phyloP scores from a whole-genome alignment of 2,888 invertebrate genomes.

The Stenodema calcarata region DNA sequence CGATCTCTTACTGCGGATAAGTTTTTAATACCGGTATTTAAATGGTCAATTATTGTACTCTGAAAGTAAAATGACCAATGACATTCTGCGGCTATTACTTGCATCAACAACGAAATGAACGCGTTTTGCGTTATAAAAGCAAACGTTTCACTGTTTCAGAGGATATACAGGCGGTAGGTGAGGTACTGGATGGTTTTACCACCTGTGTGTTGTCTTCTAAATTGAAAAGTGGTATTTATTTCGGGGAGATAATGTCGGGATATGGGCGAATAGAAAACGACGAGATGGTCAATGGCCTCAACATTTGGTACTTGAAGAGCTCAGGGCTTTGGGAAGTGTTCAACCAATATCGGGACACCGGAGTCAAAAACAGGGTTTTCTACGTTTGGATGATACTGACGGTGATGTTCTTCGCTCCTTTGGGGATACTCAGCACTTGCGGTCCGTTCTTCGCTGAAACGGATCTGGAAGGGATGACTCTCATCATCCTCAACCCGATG shows the following conservation, averaged over 20 bases:
- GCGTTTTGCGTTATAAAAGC: background rate
- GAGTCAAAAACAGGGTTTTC: background rate
- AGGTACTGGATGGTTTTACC: no score
- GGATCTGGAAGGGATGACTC: background rate
- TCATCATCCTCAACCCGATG: slow-evolving; percentile 8
- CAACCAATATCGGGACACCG: background rate
- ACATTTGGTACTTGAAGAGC: slow-evolving; percentile 21
- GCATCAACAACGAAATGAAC: background rate
- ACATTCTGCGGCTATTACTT: background rate
- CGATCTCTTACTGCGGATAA: no score
- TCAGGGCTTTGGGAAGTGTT: slow-evolving; percentile 30
- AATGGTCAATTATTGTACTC: background rate
- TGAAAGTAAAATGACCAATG: background rate
- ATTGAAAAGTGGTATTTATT: background rate
- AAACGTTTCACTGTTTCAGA: background rate
- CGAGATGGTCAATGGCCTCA: background rate
- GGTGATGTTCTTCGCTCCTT: background rate
- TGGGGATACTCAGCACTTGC: background rate
- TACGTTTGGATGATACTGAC: background rate
- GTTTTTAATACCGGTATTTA: background rate
- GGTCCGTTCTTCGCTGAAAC: background rate
- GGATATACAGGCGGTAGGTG: background rate
- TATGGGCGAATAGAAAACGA: background rate
- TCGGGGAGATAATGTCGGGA: background rate
- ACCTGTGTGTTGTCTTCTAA: no score